Percentiles rank a stretch among this genome's conserved stretches.
Conservation (phyloP, 2,113 vertebrate species). For the Cygnus buccinator region DNA sequence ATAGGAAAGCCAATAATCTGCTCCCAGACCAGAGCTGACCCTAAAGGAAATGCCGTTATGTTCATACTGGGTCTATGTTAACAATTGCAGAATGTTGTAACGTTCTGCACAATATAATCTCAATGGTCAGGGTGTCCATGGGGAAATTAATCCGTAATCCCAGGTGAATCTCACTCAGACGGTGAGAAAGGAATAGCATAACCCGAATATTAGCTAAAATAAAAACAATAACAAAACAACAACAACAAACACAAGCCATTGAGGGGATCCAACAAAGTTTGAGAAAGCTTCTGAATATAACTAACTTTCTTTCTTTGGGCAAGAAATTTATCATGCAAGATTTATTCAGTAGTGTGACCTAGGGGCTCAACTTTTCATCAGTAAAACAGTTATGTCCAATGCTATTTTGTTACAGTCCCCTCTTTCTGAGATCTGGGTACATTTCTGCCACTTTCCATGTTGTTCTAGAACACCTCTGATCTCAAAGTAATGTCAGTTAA, state of each 20-base stretch:
- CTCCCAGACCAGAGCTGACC: neutral
- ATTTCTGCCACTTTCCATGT: neutral
- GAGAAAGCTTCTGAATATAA: neutral
- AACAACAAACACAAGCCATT: neutral
- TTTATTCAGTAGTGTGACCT: neutral
- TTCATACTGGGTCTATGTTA: neutral
- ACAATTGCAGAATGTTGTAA: neutral
- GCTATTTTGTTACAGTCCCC: neutral
- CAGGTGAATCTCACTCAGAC: neutral
- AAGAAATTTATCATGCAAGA: fast-evolving
- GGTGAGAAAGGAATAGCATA: neutral
- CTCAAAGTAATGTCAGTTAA: neutral
- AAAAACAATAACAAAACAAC: neutral
- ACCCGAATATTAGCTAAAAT: neutral
- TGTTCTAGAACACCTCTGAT: neutral
- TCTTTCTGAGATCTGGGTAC: neutral
- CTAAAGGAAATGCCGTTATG: neutral
- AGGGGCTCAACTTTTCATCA: neutral
- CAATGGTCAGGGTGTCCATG: neutral
- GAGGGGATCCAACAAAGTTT: neutral
- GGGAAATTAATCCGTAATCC: neutral
- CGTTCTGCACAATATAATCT: fast-evolving
- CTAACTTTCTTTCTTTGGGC: neutral
- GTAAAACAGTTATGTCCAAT: neutral
- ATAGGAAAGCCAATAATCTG: neutral